phyloP scores from a whole-genome alignment of 2,888 invertebrate genomes.

The Chesias legatella region DNA sequence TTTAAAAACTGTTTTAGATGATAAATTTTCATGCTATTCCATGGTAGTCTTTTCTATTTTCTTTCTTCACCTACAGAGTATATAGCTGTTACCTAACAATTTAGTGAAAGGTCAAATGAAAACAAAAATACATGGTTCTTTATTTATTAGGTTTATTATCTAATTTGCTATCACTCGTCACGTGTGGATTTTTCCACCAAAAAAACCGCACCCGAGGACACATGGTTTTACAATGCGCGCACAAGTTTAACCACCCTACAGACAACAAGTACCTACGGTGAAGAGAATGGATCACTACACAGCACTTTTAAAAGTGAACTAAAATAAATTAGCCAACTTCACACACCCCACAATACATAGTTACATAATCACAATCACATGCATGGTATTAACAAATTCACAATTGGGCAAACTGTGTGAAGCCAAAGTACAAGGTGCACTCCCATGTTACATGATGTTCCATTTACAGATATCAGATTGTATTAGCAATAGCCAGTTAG shows the following conservation, averaged over 20 bases:
- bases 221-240: conserved; percentile 29
- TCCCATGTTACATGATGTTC: conserved; percentile 38
- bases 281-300: conserved; percentile 39
- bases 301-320: conserved; percentile 47
- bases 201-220: conserved; percentile 63
- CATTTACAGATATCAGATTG: not conserved
- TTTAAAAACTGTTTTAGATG: too few relatives aligned
- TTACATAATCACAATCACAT: conserved; percentile 68
- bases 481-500: conserved; percentile 13
- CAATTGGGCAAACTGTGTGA: conserved; percentile 36
- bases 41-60: too few relatives aligned
- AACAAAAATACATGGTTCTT: conserved; percentile 39
- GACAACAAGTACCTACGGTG: conserved; percentile 28
- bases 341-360: conserved; percentile 50
- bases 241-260: conserved; percentile 35
- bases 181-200: conserved; percentile 63
- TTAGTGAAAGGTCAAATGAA: conserved; percentile 26
- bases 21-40: too few relatives aligned
- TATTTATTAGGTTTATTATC: conserved; percentile 53
- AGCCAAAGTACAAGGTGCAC: conserved; percentile 47
- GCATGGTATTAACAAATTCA: conserved; percentile 62
- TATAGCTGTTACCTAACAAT: too few relatives aligned
- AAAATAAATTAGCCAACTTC: conserved; percentile 44
- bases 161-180: conserved; percentile 61
- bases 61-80: too few relatives aligned